phyloP scores from a whole-genome alignment of 2,113 vertebrate species.

The Syngnathus typhle region DNA sequence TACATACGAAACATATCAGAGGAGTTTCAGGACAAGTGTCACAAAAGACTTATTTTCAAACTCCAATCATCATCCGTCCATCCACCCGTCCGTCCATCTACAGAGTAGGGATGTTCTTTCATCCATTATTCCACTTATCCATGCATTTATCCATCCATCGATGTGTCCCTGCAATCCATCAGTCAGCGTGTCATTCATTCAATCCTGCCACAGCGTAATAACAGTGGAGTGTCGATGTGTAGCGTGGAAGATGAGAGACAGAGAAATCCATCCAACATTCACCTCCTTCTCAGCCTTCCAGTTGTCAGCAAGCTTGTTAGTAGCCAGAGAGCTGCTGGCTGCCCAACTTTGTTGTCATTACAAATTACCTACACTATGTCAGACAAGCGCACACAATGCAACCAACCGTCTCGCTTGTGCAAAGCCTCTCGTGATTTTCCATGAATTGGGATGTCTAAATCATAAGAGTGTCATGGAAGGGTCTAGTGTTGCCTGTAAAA shows the following conservation, averaged over 20 bases:
- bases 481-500: background rate
- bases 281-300: background rate
- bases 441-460: background rate
- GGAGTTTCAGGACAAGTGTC: too few species aligned
- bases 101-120: too few species aligned
- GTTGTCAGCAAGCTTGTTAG: slow-evolving; percentile 4
- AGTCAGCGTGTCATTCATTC: background rate
- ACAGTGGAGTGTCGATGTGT: background rate
- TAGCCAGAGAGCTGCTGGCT: background rate
- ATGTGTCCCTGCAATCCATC: background rate
- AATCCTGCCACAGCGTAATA: background rate
- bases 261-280: background rate
- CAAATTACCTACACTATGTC: background rate
- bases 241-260: background rate
- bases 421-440: background rate
- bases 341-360: background rate
- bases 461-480: background rate
- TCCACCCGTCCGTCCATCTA: background rate
- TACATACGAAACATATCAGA: too few species aligned
- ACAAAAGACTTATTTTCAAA: background rate
- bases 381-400: background rate
- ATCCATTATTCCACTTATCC: background rate
- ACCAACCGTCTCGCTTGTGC: background rate
- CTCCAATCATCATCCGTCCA: background rate
- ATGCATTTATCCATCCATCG: background rate